Percentiles rank a stretch among this genome's conserved stretches.
These are phyloP conservation scores for Agrypnus murinus DNA, from an alignment of 2,888 invertebrate species.

Conservation along the genomic window DNA sequence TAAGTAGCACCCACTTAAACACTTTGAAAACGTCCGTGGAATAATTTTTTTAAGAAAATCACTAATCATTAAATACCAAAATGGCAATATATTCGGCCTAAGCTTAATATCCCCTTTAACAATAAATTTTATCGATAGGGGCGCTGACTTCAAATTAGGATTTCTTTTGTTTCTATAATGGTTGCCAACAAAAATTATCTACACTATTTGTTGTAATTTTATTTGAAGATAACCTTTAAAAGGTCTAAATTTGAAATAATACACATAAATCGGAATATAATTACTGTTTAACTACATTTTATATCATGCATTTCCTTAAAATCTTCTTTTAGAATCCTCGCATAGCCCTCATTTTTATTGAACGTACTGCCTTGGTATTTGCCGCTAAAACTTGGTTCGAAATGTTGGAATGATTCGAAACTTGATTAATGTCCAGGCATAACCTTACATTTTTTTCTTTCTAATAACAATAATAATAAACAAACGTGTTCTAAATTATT, in stretches of 20 bases:
- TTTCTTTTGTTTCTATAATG: not conserved
- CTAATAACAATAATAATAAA: too few relatives aligned
- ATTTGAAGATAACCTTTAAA: not conserved
- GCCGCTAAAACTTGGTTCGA: constrained; percentile 23
- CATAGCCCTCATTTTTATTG: not conserved
- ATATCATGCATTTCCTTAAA: too few relatives aligned
- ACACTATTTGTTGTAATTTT: not conserved
- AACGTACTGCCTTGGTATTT: constrained; percentile 1
- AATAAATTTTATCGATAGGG: constrained; percentile 59
- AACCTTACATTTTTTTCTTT: not conserved
- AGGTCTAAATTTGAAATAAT: not conserved
- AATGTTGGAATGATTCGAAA: too few relatives aligned
- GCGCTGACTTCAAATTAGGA: constrained; percentile 55
- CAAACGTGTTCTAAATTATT: too few relatives aligned
- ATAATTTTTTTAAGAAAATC: constrained; percentile 18
- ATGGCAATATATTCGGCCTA: constrained; percentile 44
- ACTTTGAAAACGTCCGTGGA: too few relatives aligned
- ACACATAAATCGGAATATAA: too few relatives aligned
- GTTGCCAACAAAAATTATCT: not conserved
- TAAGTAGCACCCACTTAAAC: not conserved
- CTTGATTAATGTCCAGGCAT: not conserved
- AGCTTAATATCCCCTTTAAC: constrained; percentile 50
- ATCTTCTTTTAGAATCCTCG: too few relatives aligned
- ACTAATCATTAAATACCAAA: constrained; percentile 42
- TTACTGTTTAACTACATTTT: too few relatives aligned